phyloP scores from a whole-genome alignment of 30 jellyfish, hydroid and myxozoan species.

The Rhopilema esculentum region DNA sequence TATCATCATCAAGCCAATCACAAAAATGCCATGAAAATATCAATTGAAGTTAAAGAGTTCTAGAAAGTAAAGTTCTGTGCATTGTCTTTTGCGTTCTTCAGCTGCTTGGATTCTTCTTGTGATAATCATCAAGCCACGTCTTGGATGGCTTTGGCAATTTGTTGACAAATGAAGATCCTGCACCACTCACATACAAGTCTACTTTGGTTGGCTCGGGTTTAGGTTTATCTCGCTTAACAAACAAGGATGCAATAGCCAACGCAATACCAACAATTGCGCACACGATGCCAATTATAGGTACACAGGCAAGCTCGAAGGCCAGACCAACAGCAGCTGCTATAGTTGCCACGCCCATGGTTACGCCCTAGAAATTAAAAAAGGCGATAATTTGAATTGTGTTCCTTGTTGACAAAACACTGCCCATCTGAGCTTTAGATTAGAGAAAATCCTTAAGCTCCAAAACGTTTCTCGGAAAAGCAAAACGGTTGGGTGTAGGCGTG shows the following conservation, averaged over 20 bases:
- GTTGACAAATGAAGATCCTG: constrained; percentile 37
- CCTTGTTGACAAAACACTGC: background rate
- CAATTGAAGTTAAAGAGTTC: no score
- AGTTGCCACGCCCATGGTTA: constrained; percentile 62
- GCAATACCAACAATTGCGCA: constrained; percentile 67
- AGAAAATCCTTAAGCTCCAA: background rate
- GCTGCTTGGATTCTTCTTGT: constrained; percentile 51
- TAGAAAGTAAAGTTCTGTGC: no score
- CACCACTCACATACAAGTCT: constrained; percentile 49
- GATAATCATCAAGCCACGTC: constrained; percentile 47
- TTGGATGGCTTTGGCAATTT: constrained; percentile 40
- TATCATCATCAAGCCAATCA: no score
- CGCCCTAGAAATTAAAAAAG: constrained; percentile 46
- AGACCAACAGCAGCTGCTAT: constrained; percentile 52
- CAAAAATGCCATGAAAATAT: no score
- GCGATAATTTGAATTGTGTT: no score
- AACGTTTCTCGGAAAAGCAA: no score
- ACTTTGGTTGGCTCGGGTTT: constrained; percentile 72
- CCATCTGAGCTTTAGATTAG: background rate
- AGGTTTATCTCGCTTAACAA: constrained; percentile 65
- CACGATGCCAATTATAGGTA: constrained; percentile 66
- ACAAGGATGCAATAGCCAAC: constrained; percentile 59
- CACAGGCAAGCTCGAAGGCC: constrained; percentile 46
- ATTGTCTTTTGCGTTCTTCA: background rate
- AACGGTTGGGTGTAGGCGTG: no score